These are phyloP conservation scores for Chelonus insularis DNA, from an alignment of 1,140 invertebrate species.

Conservation along the genomic window DNA sequence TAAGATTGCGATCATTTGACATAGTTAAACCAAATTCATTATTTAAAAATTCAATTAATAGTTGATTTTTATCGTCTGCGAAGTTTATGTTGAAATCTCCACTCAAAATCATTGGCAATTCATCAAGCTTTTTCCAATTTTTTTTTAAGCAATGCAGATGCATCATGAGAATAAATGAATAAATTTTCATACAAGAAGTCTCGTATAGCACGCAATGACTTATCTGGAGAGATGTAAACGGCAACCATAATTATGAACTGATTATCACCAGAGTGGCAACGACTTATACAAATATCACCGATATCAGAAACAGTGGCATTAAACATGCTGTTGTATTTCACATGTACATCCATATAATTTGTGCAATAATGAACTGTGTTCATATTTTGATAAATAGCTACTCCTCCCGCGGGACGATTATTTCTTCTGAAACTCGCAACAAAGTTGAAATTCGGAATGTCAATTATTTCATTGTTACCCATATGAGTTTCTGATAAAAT, in stretches of 20 bases:
- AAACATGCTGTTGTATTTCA: background rate
- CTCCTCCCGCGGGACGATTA: conserved; percentile 27
- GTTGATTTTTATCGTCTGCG: background rate
- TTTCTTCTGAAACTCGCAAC: conserved; percentile 24
- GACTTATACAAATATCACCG: conserved; percentile 15
- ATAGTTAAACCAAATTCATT: too few species aligned
- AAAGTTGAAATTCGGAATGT: conserved; percentile 29
- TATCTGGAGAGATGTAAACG: conserved; percentile 22
- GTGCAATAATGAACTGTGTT: conserved; percentile 13
- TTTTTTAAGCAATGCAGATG: too few species aligned
- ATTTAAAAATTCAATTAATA: conserved; percentile 1
- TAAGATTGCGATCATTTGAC: too few species aligned
- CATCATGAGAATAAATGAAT: too few species aligned
- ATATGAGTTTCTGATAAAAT: conserved; percentile 31
- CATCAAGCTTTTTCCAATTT: background rate
- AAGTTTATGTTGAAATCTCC: conserved; percentile 20
- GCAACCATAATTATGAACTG: conserved; percentile 3
- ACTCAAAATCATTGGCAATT: conserved; percentile 17
- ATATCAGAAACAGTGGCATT: background rate
- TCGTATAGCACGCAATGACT: background rate
- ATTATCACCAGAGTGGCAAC: conserved; percentile 9
- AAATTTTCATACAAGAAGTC: too few species aligned
- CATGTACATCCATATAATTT: conserved; percentile 15
- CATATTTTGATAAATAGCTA: conserved; percentile 25
- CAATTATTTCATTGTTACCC: conserved; percentile 21